These are phyloP conservation scores for Noctua comes DNA, from an alignment of 2,888 invertebrate genomes.

Conservation along the genomic window DNA sequence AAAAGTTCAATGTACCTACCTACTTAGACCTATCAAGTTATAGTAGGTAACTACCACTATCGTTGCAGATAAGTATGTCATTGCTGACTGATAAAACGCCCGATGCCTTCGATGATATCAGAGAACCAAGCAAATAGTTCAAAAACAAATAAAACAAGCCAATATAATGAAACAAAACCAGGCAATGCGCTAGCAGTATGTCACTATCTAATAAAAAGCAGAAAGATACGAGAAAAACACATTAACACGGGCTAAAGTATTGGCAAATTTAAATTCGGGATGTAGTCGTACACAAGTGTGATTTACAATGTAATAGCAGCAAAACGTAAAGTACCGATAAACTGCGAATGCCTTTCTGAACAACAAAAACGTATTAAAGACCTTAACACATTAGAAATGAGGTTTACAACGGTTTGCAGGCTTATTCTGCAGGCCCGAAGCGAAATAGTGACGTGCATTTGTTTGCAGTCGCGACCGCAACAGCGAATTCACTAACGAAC, in stretches of 20 bases:
- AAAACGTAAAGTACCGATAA: constrained; percentile 25
- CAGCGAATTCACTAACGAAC: constrained; percentile 81
- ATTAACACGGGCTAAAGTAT: constrained; percentile 7
- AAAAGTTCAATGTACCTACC: background rate
- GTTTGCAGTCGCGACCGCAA: constrained; percentile 75
- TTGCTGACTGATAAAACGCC: constrained; percentile 7
- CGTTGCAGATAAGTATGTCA: background rate
- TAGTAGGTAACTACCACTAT: constrained; percentile 15
- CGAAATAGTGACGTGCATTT: constrained; percentile 76
- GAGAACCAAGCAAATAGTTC: background rate
- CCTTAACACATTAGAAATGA: constrained; percentile 37
- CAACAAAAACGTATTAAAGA: constrained; percentile 19
- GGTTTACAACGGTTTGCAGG: constrained; percentile 41
- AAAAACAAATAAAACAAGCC: background rate
- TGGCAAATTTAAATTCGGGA: constrained; percentile 38
- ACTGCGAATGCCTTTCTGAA: constrained; percentile 35
- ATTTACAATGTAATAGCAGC: constrained; percentile 46
- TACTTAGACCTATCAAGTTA: background rate
- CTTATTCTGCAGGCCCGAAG: constrained; percentile 69
- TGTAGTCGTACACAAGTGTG: constrained; percentile 41
- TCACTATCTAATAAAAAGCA: constrained; percentile 21
- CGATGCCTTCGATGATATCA: constrained; percentile 8
- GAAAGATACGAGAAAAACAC: constrained; percentile 21
- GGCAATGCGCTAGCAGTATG: background rate
- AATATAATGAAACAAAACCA: background rate